Conservation (phyloP, 2,888 invertebrate genomes). For the Candidula unifasciata region DNA sequence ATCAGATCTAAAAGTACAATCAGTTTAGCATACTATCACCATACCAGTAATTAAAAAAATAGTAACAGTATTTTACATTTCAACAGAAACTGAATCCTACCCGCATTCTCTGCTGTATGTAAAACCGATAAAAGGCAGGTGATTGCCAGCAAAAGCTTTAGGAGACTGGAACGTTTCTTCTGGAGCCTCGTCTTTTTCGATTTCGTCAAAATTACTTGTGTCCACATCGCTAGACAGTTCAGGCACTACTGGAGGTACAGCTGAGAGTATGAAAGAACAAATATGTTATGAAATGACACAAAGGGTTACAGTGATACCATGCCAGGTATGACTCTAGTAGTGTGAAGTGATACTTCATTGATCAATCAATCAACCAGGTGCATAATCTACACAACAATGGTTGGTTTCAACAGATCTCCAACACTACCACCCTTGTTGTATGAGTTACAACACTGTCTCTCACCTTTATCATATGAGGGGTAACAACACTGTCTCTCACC, state of each 20-base stretch:
- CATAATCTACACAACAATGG: too few relatives aligned
- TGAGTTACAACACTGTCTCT: too few relatives aligned
- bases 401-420: too few relatives aligned
- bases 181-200: conserved; percentile 91
- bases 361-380: too few relatives aligned
- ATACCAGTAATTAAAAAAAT: too few relatives aligned
- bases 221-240: conserved; percentile 97
- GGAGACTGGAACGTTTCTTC: conserved; percentile 97
- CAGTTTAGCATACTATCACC: too few relatives aligned
- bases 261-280: conserved; percentile 60
- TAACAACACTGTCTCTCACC: too few relatives aligned
- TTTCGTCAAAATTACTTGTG: conserved; percentile 98
- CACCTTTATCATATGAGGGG: too few relatives aligned
- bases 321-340: not conserved
- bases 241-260: conserved; percentile 95
- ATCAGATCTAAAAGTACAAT: too few relatives aligned
- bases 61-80: too few relatives aligned
- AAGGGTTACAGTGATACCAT: not conserved
- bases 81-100: conserved; percentile 66
- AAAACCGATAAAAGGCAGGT: conserved; percentile 98
- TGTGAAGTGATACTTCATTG: too few relatives aligned
- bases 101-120: conserved; percentile 92
- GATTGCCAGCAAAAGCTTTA: conserved; percentile 98
- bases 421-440: too few relatives aligned
- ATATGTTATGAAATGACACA: not conserved